Percentiles rank a stretch among this genome's conserved stretches.
Conservation (phyloP, 30 jellyfish, hydroid and myxozoan species). For the Aurelia aurita region DNA sequence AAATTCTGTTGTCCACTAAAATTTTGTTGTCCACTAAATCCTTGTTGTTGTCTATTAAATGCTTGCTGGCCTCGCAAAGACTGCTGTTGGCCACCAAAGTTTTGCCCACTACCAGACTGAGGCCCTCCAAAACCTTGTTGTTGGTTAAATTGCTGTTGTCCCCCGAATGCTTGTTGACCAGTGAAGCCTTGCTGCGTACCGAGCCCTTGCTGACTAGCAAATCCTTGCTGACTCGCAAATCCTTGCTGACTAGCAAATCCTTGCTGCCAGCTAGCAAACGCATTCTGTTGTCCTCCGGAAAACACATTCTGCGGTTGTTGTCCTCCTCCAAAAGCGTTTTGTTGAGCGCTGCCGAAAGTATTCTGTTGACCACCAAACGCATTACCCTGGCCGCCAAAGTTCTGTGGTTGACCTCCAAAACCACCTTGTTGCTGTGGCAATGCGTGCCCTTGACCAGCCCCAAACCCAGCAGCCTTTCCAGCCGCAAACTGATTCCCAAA, state of each 20-base stretch:
- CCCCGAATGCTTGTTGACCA: conserved; percentile 41
- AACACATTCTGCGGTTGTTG: conserved; percentile 14
- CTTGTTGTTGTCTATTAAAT: conserved; percentile 9
- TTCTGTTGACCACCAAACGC: conserved; percentile 14
- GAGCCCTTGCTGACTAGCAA: conserved; percentile 54
- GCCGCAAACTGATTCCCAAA: conserved; percentile 1
- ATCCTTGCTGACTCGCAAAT: conserved; percentile 6
- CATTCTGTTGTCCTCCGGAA: conserved; percentile 28
- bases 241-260: conserved; percentile 51
- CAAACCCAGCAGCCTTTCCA: conserved; percentile 31
- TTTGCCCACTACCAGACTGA: conserved; percentile 10
- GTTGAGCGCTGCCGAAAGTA: conserved; percentile 8
- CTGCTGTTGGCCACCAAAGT: conserved; percentile 50
- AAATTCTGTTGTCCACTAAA: not conserved
- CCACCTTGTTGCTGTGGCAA: conserved; percentile 46
- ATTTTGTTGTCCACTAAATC: not conserved
- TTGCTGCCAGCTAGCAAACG: conserved; percentile 49
- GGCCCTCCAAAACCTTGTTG: conserved; percentile 60
- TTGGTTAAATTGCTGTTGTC: conserved; percentile 27
- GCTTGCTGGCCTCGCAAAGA: conserved; percentile 49
- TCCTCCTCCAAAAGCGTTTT: not conserved
- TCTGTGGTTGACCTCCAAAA: conserved; percentile 23
- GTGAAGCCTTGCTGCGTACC: conserved; percentile 21
- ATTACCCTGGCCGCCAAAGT: conserved; percentile 1
- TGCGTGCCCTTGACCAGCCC: conserved; percentile 32